Evolutionary conservation across 2,113 vertebrate genomes (phyloP).

Genomic region (Leptosomus discolor): DNA sequence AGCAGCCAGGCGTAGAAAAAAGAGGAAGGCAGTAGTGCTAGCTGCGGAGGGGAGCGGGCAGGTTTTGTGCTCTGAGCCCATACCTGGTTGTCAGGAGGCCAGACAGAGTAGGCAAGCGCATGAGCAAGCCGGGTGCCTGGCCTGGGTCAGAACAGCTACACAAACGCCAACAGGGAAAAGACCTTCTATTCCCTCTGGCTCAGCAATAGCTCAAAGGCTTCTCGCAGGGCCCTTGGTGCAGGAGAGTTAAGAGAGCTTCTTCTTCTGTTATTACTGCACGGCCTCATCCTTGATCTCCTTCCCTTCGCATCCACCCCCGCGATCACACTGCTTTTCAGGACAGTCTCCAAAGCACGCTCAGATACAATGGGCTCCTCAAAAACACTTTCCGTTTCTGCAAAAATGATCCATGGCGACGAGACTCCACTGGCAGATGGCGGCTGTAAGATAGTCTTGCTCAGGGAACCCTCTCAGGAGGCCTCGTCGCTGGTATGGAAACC

Average conservation of each 20-base stretch:
- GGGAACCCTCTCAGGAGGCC: neutral
- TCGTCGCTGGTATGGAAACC: neutral
- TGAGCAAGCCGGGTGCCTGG: neutral
- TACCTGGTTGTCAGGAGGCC: neutral
- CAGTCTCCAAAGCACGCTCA: neutral
- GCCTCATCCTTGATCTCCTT: neutral
- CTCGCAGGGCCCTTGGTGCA: neutral
- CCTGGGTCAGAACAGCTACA: neutral
- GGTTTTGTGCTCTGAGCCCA: neutral
- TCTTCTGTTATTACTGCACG: neutral
- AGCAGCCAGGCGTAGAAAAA: neutral
- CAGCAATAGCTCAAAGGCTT: neutral
- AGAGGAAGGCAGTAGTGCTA: neutral
- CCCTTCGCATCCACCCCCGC: neutral
- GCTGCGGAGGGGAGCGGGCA: rapidly evolving
- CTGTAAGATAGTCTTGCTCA: neutral
- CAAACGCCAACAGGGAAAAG: neutral
- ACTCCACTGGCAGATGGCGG: neutral
- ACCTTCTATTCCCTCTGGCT: neutral
- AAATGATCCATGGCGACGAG: neutral
- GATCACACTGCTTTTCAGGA: neutral
- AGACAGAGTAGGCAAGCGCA: rapidly evolving
- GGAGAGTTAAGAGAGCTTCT: neutral
- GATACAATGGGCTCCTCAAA: neutral
- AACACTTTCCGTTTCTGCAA: neutral